Base-by-base conservation (phyloP, 2,888 invertebrate genomes). In the Uloborus plumipes region DNA sequence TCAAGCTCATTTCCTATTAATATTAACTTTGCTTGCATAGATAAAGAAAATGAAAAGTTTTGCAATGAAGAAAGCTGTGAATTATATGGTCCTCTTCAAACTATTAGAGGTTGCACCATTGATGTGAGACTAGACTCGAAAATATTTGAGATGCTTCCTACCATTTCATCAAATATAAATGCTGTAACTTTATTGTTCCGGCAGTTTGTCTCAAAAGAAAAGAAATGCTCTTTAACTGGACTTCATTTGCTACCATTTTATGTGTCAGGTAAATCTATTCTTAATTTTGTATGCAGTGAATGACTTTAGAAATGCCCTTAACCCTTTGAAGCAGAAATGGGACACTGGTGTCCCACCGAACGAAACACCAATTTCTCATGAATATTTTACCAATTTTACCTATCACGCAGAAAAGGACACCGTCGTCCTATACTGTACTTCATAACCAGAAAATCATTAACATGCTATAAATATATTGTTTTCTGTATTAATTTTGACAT, bases 231-330 rank as follows among this genome's bases (percentile, higher is more conserved):
- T 84, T 64, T 88, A 79, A 86, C 85, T 78, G 73, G 85, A 59
- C 80, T 88, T 9, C 87, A 87, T 47, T 86, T 89, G 20, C 77
- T 88, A 15, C 88, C 89, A 50, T 85, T 87, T 26, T 88, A 88
- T 81, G 67, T 87, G 1, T 85, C 86, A 75, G 87, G 88, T 88
- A 86, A 80, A 47, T 13, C n/a, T 65, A 16, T 47, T 39, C 49
- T 65, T 16, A 47, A 49, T 1, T 9, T 65, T 39, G 3, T 39
- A 39, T 39, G 39, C 26, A 22, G 14, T 53, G 14, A n/a, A n/a
- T 39, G 6, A 55, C 2, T 14, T 55, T 55, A 55, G n/a, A 55
- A 0, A 55, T 4, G 4, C 26, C 4, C 4, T 26, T 26, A n/a
- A n/a, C n/a, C n/a, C n/a, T n/a, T n/a, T n/a, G n/a, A n/a, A n/a